Conservation (phyloP, 1,140 invertebrate genomes). For the Stegodyphus dumicola region DNA sequence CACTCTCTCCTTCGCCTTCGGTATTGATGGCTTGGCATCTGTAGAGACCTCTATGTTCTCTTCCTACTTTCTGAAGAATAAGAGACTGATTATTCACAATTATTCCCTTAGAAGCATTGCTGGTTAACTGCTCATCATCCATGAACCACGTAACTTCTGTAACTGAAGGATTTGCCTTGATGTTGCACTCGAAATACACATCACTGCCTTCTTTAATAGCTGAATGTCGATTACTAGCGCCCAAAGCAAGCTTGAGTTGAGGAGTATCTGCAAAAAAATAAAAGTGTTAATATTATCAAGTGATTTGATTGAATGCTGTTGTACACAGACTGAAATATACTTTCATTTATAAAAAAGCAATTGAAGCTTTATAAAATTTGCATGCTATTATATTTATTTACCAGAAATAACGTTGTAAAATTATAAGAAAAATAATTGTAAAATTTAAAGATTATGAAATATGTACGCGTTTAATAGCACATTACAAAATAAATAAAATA, state of each 20-base stretch:
- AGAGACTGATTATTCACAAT: slow-evolving; percentile 81
- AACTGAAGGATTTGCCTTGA: slow-evolving; percentile 64
- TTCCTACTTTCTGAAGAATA: slow-evolving; percentile 66
- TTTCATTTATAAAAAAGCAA: too few relatives aligned
- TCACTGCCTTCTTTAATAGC: slow-evolving; percentile 63
- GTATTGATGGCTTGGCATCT: slow-evolving; percentile 89
- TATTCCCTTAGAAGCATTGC: slow-evolving; percentile 74
- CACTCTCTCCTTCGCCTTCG: slow-evolving; percentile 88
- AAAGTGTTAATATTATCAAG: background rate
- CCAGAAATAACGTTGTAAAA: too few relatives aligned
- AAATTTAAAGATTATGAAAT: too few relatives aligned
- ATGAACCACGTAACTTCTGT: slow-evolving; percentile 63
- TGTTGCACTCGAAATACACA: slow-evolving; percentile 64
- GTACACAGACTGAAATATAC: too few relatives aligned
- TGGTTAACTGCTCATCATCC: slow-evolving; percentile 57
- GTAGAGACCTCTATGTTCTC: slow-evolving; percentile 71
- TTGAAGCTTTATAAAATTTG: too few relatives aligned
- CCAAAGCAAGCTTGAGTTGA: slow-evolving; percentile 56
- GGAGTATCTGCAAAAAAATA: slow-evolving; percentile 38
- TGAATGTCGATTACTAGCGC: slow-evolving; percentile 61
- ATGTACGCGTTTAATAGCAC: too few relatives aligned
- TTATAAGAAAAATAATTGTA: too few relatives aligned
- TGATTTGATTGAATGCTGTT: too few relatives aligned
- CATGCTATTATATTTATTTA: too few relatives aligned
- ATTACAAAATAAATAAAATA: too few relatives aligned